Conservation (phyloP, 2,797 vertebrate genomes). For the Platalea minor region DNA sequence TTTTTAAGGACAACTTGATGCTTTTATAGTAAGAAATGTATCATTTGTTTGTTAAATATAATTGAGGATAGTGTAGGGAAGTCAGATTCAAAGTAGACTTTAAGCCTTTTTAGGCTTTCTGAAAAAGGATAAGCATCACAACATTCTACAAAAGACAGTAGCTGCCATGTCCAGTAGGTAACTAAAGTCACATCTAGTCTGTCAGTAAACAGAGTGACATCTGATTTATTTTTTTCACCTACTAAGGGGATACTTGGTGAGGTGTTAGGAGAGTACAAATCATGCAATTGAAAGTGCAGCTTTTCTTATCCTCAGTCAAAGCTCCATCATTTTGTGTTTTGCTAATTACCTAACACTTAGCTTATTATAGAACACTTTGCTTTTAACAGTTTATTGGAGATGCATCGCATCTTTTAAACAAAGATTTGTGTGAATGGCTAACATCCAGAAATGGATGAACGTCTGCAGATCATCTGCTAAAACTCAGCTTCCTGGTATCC, state of each 20-base stretch:
- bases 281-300: not conserved
- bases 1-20: not conserved
- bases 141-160: not conserved
- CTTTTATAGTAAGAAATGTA: not conserved
- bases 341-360: not conserved
- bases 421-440: not conserved
- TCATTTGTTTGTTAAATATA: not conserved
- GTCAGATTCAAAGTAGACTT: not conserved
- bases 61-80: not conserved
- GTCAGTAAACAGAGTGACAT: not conserved
- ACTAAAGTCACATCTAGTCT: not conserved
- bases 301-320: not conserved
- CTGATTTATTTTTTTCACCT: not conserved
- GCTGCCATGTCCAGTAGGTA: not conserved
- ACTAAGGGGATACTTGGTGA: not conserved
- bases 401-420: not conserved
- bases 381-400: not conserved
- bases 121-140: not conserved
- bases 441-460: not conserved
- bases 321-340: not conserved
- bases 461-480: not conserved
- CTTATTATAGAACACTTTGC: not conserved
- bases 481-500: not conserved
- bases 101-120: not conserved
- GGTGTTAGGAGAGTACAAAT: not conserved